Evolutionary conservation across 2,888 invertebrate genomes (phyloP).

Genomic region (Margaritifera margaritifera): DNA sequence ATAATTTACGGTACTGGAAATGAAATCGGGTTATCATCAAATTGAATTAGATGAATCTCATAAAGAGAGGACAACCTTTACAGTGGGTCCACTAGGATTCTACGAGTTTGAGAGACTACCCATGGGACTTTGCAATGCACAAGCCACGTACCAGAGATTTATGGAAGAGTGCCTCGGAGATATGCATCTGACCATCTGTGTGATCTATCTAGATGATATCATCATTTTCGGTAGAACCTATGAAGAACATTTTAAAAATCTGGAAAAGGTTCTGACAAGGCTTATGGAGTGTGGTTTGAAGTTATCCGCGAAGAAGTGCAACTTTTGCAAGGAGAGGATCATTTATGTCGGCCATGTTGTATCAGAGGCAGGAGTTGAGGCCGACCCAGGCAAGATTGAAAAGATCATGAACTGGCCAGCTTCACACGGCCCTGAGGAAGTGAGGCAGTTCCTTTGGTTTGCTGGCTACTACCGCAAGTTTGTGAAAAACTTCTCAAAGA

Average conservation of each 20-base stretch:
- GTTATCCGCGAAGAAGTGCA: not conserved
- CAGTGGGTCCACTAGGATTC: slow-evolving; percentile 5
- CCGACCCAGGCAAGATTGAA: too few species aligned
- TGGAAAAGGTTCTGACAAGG: slow-evolving; percentile 5
- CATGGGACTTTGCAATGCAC: slow-evolving; percentile 10
- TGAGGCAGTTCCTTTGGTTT: too few species aligned
- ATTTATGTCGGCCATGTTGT: slow-evolving; percentile 2
- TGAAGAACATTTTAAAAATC: slow-evolving; percentile 13
- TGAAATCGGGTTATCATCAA: slow-evolving; percentile 12
- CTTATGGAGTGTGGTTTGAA: slow-evolving; percentile 6
- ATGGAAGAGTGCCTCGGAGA: slow-evolving; percentile 17
- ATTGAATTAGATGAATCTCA: slow-evolving; percentile 12
- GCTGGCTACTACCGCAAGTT: too few species aligned
- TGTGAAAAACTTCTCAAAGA: too few species aligned
- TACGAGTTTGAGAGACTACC: slow-evolving; percentile 10
- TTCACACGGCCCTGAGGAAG: too few species aligned
- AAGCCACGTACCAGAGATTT: slow-evolving; percentile 13
- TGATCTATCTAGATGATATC: slow-evolving; percentile 12
- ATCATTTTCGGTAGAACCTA: too few species aligned
- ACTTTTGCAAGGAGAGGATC: not conserved
- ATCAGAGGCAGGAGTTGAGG: too few species aligned
- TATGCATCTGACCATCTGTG: slow-evolving; percentile 13
- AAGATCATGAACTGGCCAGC: too few species aligned
- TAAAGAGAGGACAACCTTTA: slow-evolving; percentile 9
- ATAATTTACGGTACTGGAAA: slow-evolving; percentile 2